These are phyloP conservation scores for Plectropomus leopardus DNA, from an alignment of 2,113 vertebrate genomes.

Conservation along the genomic window DNA sequence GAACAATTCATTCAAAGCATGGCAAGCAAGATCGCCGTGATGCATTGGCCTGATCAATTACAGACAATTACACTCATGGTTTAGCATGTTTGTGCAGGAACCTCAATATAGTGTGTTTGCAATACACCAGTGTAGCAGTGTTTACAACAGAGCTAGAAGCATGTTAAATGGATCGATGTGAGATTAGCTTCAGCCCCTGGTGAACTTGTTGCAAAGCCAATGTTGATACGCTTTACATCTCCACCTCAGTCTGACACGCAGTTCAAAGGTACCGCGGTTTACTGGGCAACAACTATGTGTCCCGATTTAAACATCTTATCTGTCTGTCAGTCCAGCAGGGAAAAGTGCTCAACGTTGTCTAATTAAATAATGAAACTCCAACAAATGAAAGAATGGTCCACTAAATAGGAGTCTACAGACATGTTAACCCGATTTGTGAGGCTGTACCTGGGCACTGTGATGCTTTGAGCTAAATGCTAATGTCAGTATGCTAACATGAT, in stretches of 20 bases:
- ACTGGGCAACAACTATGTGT: not conserved
- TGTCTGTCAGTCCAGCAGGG: not conserved
- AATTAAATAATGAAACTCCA: not conserved
- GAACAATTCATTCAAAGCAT: constrained; percentile 23
- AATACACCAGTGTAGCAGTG: not conserved
- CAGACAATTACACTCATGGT: constrained; percentile 50
- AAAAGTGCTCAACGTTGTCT: not conserved
- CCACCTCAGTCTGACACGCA: constrained; percentile 6
- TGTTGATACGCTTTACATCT: constrained; percentile 8
- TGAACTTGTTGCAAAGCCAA: constrained; percentile 34
- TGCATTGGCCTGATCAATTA: constrained; percentile 43
- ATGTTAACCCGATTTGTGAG: not conserved
- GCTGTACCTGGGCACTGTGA: not conserved
- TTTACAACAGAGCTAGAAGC: constrained; percentile 30
- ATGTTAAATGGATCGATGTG: constrained; percentile 50
- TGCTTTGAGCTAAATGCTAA: not conserved
- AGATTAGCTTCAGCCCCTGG: constrained; percentile 26
- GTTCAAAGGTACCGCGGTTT: not conserved
- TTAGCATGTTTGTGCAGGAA: constrained; percentile 41
- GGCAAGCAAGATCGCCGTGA: constrained; percentile 10
- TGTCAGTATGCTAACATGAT: not conserved
- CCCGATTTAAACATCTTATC: not conserved
- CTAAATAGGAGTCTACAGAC: not conserved
- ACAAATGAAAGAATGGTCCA: not conserved
- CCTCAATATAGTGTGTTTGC: constrained; percentile 7